phyloP scores from a whole-genome alignment of 2,888 invertebrate species.

The Gryllus longicercus region DNA sequence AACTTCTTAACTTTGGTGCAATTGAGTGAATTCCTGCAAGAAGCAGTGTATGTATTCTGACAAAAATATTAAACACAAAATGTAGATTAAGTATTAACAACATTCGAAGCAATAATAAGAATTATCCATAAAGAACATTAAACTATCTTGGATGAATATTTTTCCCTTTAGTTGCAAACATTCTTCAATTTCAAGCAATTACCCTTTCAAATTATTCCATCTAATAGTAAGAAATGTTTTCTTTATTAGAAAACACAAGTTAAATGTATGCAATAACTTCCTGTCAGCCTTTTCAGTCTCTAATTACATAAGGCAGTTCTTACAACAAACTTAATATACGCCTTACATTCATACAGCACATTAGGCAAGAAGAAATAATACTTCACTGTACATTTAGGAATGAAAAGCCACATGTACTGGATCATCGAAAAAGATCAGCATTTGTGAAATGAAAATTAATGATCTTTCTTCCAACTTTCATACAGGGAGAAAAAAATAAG shows the following conservation, averaged over 20 bases:
- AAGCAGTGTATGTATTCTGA: too few relatives aligned
- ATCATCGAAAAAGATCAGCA: neutral
- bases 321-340: neutral
- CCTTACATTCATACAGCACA: neutral
- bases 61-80: too few relatives aligned
- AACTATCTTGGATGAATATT: too few relatives aligned
- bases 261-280: neutral
- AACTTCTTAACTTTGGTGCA: too few relatives aligned
- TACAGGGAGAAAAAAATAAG: neutral
- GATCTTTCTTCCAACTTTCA: neutral
- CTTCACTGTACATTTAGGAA: neutral
- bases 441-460: neutral
- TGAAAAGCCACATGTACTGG: slow-evolving; percentile 3
- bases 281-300: neutral
- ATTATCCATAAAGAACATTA: too few relatives aligned
- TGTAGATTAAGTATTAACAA: too few relatives aligned
- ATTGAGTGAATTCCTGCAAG: too few relatives aligned
- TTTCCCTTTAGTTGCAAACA: neutral
- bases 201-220: too few relatives aligned
- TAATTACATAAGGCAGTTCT: neutral
- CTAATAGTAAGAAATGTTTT: neutral
- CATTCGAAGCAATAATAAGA: too few relatives aligned
- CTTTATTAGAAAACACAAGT: neutral
- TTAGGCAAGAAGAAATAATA: neutral
- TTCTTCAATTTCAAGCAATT: neutral